Percentiles rank a stretch among this genome's conserved stretches.
Evolutionary conservation across 1,140 invertebrate genomes (phyloP).

Genomic region (Megalonaias nervosa): DNA sequence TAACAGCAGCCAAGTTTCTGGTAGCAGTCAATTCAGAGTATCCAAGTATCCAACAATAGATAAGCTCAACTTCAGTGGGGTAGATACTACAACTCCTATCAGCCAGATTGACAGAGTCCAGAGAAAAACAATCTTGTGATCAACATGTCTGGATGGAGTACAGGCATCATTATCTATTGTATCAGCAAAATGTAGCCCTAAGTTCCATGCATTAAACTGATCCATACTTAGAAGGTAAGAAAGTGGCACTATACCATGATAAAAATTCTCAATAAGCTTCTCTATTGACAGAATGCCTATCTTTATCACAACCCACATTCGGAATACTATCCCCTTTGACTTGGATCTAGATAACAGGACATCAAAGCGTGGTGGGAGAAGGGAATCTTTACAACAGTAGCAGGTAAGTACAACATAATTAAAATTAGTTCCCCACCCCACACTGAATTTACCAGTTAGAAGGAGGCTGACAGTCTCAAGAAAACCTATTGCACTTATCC

Average conservation of each 20-base stretch:
- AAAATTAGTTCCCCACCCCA: too few relatives aligned
- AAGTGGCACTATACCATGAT: constrained; percentile 30
- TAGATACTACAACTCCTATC: constrained; percentile 28
- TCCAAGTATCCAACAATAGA: constrained; percentile 7
- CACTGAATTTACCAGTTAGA: too few relatives aligned
- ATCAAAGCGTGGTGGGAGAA: too few relatives aligned
- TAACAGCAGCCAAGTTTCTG: not conserved
- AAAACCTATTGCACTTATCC: too few relatives aligned
- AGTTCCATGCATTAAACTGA: constrained; percentile 18
- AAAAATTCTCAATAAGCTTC: constrained; percentile 26
- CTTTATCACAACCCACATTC: too few relatives aligned
- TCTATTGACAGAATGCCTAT: constrained; percentile 9
- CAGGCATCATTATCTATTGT: constrained; percentile 15
- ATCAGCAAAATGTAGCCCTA: not conserved
- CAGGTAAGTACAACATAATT: too few relatives aligned
- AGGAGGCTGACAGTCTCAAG: too few relatives aligned
- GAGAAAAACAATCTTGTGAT: constrained; percentile 15
- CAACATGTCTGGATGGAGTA: constrained; percentile 23
- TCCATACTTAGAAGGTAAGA: not conserved
- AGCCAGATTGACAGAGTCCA: constrained; percentile 25
- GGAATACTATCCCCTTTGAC: too few relatives aligned
- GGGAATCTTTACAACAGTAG: too few relatives aligned
- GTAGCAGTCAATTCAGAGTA: constrained; percentile 1
- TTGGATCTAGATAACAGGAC: too few relatives aligned
- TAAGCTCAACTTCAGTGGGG: constrained; percentile 21